Conservation (phyloP, 1,140 invertebrate genomes). For the Bombus turneri region DNA sequence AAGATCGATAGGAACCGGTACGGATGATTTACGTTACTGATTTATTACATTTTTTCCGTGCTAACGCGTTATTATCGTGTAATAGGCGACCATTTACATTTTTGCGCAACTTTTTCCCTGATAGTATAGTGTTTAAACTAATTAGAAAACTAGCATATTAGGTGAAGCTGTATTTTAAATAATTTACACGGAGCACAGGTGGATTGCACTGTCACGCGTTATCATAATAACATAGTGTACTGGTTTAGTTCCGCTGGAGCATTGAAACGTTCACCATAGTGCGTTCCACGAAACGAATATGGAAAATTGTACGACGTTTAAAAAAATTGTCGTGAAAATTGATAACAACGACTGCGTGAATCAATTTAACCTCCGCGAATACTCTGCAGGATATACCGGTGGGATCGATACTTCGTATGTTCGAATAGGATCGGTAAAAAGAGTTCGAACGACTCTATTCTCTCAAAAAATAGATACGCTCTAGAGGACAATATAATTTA, state of each 20-base stretch:
- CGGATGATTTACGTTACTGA: neutral
- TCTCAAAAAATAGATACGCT: neutral
- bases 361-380: neutral
- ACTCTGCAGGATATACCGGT: too few relatives aligned
- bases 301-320: neutral
- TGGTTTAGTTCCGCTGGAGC: constrained; percentile 36
- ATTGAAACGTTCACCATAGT: neutral
- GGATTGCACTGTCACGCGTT: constrained; percentile 34
- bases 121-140: neutral
- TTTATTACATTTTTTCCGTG: neutral
- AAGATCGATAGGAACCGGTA: neutral
- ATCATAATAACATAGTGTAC: constrained; percentile 33
- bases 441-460: neutral
- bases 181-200: constrained; percentile 9
- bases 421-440: neutral
- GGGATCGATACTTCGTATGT: neutral
- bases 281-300: neutral
- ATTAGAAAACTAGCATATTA: neutral
- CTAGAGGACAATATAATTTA: neutral
- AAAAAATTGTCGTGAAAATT: neutral
- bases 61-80: neutral
- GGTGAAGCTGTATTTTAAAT: constrained; percentile 25
- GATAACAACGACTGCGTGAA: neutral
- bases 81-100: neutral
- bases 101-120: neutral